Evolutionary conservation across 2,797 vertebrate genomes (phyloP).

Genomic region (Atherinosoma microstoma): DNA sequence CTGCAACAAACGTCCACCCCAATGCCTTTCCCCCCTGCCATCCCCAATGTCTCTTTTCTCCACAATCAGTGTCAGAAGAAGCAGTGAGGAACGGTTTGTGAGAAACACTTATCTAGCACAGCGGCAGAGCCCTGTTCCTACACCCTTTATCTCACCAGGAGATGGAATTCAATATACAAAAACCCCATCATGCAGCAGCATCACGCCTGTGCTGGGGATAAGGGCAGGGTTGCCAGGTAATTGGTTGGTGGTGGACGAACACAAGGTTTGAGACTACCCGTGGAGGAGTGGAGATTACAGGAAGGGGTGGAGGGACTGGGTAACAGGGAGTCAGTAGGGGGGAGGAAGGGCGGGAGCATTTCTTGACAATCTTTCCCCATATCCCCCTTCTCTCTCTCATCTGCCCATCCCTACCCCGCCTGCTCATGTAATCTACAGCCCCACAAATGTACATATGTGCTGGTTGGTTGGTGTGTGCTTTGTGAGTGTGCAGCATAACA

Average conservation of each 20-base stretch:
- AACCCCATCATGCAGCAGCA: conserved; percentile 91
- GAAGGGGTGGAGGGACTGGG: conserved; percentile 77
- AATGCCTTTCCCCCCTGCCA: conserved; percentile 66
- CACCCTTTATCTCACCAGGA: conserved; percentile 91
- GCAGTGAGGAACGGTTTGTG: conserved; percentile 81
- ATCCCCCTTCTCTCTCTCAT: conserved; percentile 46
- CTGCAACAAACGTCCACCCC: conserved; percentile 57
- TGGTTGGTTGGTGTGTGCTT: conserved; percentile 43
- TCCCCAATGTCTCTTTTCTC: conserved; percentile 85
- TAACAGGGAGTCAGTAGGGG: conserved; percentile 63
- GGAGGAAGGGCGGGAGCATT: conserved; percentile 25
- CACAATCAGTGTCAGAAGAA: conserved; percentile 87
- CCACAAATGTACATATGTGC: conserved; percentile 61
- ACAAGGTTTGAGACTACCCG: conserved; percentile 86
- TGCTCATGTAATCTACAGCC: conserved; percentile 76
- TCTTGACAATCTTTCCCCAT: conserved; percentile 78
- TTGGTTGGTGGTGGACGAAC: conserved; percentile 91
- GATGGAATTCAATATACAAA: conserved; percentile 95
- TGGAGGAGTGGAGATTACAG: conserved; percentile 84
- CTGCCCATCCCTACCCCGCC: conserved; percentile 63
- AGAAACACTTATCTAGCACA: conserved; percentile 88
- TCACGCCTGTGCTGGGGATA: conserved; percentile 92
- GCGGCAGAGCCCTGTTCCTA: conserved; percentile 91
- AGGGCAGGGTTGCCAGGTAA: conserved; percentile 95
- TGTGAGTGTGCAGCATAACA: conserved; percentile 68